Evolutionary conservation across 1,140 invertebrate species (phyloP).

Genomic region (Aphis gossypii): DNA sequence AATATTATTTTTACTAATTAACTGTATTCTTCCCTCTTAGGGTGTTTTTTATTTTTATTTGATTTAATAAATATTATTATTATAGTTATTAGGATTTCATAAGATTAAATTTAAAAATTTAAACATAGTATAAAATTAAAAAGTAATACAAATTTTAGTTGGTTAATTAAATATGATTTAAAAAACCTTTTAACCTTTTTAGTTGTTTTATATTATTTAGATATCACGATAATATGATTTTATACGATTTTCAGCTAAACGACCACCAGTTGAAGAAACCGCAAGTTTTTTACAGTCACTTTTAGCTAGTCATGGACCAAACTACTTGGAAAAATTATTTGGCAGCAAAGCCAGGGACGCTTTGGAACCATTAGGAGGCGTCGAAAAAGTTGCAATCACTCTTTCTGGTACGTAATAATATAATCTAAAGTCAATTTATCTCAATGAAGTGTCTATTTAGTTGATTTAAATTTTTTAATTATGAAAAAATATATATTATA

Average conservation of each 20-base stretch:
- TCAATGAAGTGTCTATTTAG: not conserved
- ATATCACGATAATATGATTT: constrained; percentile 40
- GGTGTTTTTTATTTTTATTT: too few species aligned
- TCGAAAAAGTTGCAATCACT: constrained; percentile 92
- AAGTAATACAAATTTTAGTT: not conserved
- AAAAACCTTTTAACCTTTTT: too few species aligned
- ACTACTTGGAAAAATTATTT: constrained; percentile 95
- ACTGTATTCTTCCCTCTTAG: too few species aligned
- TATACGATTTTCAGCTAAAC: constrained; percentile 75
- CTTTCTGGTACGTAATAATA: constrained; percentile 77
- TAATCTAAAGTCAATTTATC: not conserved
- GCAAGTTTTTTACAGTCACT: constrained; percentile 92
- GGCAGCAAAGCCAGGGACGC: constrained; percentile 91
- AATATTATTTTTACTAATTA: too few species aligned
- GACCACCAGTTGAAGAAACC: constrained; percentile 95
- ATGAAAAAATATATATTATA: too few species aligned
- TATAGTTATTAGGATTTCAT: too few species aligned
- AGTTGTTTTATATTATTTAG: not conserved
- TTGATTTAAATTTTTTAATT: not conserved
- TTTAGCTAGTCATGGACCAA: constrained; percentile 91
- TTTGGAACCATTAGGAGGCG: constrained; percentile 86
- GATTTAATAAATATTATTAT: too few species aligned
- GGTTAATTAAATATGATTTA: not conserved
- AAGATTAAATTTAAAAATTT: not conserved
- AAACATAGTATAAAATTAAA: not conserved